Evolutionary conservation across 2,888 invertebrate species (phyloP), one percentile per base, ranked within the genome.

Genomic region (Melieria picta): DNA sequence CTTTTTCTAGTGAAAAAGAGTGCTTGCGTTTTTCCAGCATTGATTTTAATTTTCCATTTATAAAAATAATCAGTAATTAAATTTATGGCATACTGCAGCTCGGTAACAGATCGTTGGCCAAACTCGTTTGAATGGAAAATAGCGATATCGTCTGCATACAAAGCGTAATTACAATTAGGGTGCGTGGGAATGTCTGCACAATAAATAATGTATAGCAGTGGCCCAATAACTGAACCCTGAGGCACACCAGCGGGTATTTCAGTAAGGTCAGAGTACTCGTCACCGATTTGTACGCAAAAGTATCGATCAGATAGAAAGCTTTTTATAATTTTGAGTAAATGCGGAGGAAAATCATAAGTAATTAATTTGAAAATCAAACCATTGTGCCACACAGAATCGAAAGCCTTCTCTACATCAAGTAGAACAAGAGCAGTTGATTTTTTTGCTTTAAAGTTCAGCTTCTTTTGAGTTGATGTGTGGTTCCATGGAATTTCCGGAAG

Each of bases 201-300:
- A 13, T 55, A 55, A 10, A 62, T 43, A 52, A 43, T 61, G 11
- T 61, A 68, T 42, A 67, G 47, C 16, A 67, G 43, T 30, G 67
- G 58, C 45, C 67, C 67, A 50, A 58, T 57, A 7, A 60, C 58
- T 67, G 60, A 58, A 47, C 66, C 66, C 48, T 66, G 66, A 48
- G 52, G 60, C 50, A 68, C 67, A 30, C 60, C 64, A 52, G 52
- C 50, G 42, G 64, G 64, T 50, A 42, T 9, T 42, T 64, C 42
- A 52, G 52, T 52, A 11, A 52, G 16, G 50, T 52, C 42, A 42
- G 50, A 64, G 64, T 64, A 64, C 43, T 64, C 64, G 30, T 52
- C 13, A 42, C 30, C 42, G 4, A 52, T n/a, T 10, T 11, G 42
- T 52, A 64, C 65, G 56, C 65, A n/a, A 42, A 10, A 66, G 13